phyloP scores from a whole-genome alignment of 2,113 vertebrate species.

The Acinonyx jubatus region DNA sequence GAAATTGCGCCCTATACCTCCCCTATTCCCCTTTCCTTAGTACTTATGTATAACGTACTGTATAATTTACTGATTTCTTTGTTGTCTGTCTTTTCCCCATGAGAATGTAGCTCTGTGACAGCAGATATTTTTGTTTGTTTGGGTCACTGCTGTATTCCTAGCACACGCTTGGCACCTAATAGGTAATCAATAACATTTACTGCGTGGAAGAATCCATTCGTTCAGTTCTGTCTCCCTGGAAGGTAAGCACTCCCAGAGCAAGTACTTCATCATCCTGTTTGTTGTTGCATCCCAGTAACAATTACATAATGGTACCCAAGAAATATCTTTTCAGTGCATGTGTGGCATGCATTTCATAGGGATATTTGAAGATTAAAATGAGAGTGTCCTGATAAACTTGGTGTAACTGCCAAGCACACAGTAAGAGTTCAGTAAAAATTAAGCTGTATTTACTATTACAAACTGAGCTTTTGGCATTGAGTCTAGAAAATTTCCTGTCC shows the following conservation, averaged over 20 bases:
- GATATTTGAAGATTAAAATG: background rate
- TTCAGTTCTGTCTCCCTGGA: background rate
- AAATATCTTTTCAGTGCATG: background rate
- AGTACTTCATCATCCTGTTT: background rate
- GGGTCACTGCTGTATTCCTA: background rate
- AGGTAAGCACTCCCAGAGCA: no score
- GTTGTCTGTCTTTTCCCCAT: background rate
- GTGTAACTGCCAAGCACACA: background rate
- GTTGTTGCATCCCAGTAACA: background rate
- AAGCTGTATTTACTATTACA: background rate
- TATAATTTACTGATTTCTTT: background rate
- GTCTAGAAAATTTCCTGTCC: background rate
- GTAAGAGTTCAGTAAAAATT: background rate
- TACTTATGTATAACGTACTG: background rate
- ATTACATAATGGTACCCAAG: background rate
- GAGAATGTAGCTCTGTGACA: background rate
- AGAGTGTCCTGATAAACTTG: background rate
- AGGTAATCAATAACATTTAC: background rate
- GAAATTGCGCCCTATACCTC: background rate
- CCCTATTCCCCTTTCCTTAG: background rate
- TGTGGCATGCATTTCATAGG: background rate
- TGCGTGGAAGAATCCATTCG: background rate
- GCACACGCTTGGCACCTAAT: background rate
- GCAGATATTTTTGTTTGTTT: background rate
- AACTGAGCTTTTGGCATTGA: background rate